Base-by-base conservation (phyloP, 2,797 vertebrate genomes). In the Pagetopsis macropterus region DNA sequence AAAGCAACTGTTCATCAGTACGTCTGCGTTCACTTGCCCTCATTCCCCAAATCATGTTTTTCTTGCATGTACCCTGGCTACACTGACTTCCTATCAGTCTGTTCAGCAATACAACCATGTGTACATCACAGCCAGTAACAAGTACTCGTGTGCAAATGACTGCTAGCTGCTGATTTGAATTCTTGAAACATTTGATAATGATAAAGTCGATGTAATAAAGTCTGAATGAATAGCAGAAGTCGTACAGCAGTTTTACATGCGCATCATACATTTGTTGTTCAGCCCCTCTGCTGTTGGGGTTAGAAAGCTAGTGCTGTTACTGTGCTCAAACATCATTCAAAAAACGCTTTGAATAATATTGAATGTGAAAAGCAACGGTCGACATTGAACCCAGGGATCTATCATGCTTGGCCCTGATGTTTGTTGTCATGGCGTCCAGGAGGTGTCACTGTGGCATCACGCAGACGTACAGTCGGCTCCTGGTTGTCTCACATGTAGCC, bases 381-480 rank as follows among this genome's bases (percentile, higher is more conserved):
- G 7, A 14, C n/a, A 7, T 48, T 41, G 33, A 60, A 49, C 43
- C 10, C 15, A 49, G 48, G 45, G 23, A n/a, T 60, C 46, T 63
- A 10, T 5, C 31, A 10, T 54, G 55, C 60, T 59, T 2, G 37
- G 75, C 67, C 33, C 31, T 19, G 31, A 7, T 70, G 72, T 69
- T 46, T 61, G 60, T 76, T 33, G 51, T 66, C 57, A 16, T 64
- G 55, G 75, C 43, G 76, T 86, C 91, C 93, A 91, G 79, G 76
- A 92, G 94, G 83, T 92, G 94, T 93, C 93, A 87, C 79, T 88
- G 89, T 89, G 72, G 74, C 58, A 46, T 75, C 76, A 76, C 55
- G 50, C 56, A 82, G 73, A 70, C 52, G 6, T 5, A 0, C 44
- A 4, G 49, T 72, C 54, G 27, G 77, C 87, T 86, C 68, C 68